Conservation (phyloP, 2,113 vertebrate species). For the Aleadryas rufinucha region DNA sequence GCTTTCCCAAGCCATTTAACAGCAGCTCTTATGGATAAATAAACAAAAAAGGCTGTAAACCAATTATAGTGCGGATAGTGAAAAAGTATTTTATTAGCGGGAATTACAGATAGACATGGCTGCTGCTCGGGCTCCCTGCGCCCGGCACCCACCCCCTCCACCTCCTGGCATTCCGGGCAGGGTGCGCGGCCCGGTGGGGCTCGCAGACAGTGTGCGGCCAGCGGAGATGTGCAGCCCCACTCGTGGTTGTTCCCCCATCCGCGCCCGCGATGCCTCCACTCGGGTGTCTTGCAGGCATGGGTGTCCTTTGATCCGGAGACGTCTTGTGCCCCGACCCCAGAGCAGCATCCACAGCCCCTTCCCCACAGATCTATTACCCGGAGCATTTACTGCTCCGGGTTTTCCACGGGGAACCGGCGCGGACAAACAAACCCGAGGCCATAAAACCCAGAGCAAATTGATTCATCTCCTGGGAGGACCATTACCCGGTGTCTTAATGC, state of each 20-base stretch:
- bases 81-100: conserved; percentile 87
- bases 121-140: not conserved
- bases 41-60: conserved; percentile 87
- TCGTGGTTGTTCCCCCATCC: fast-evolving
- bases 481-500: conserved; percentile 74
- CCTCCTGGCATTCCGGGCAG: not conserved
- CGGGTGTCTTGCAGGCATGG: not conserved
- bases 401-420: not conserved
- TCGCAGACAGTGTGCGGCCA: fast-evolving
- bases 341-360: not conserved
- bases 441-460: conserved; percentile 77
- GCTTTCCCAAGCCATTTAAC: conserved; percentile 89
- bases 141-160: not conserved
- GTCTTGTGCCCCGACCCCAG: not conserved
- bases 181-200: not conserved
- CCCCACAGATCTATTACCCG: not conserved
- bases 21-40: conserved; percentile 85
- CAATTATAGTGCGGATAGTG: conserved; percentile 87
- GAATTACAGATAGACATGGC: conserved; percentile 62
- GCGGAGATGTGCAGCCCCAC: not conserved
- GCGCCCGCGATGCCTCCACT: fast-evolving
- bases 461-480: conserved; percentile 72
- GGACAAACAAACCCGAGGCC: conserved; percentile 64
- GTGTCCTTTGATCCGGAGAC: not conserved
- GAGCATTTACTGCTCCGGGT: not conserved